Conservation (phyloP, 2,888 invertebrate species). For the Tiphia femorata region DNA sequence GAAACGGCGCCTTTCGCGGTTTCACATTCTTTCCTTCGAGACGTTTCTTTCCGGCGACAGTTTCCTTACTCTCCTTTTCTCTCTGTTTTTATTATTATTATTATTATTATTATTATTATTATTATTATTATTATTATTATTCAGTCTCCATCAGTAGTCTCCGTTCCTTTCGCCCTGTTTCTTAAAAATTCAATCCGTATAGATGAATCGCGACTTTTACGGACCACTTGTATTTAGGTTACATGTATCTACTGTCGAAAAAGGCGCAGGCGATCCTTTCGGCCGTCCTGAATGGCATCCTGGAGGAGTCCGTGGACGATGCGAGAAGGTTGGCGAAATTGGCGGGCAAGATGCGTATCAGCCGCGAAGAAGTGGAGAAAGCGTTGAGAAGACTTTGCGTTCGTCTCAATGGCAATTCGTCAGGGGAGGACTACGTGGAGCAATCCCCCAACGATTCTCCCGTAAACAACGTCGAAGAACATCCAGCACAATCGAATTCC, state of each 20-base stretch:
- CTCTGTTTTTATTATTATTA: neutral
- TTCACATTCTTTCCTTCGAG: no score
- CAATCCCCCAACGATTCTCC: no score
- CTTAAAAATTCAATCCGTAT: no score
- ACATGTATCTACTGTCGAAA: slow-evolving; percentile 53
- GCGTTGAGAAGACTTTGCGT: slow-evolving; percentile 60
- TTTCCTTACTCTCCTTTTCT: neutral
- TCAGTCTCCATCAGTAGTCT: no score
- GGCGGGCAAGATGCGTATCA: slow-evolving; percentile 57
- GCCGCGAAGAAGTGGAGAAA: slow-evolving; percentile 57
- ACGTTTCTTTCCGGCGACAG: no score
- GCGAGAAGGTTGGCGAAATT: slow-evolving; percentile 58
- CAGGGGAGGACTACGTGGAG: no score
- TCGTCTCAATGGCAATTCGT: no score
- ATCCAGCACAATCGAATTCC: no score
- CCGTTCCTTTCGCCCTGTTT: no score
- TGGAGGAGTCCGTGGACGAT: slow-evolving; percentile 61
- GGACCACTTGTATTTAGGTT: slow-evolving; percentile 45
- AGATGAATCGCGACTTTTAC: neutral
- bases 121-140: no score
- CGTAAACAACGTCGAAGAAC: no score
- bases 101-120: neutral
- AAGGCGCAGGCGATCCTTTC: slow-evolving; percentile 57
- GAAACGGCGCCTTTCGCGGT: no score
- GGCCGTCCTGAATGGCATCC: slow-evolving; percentile 59